phyloP scores from a whole-genome alignment of 64 coral and sea anemone genomes.

The Exaiptasia diaphana region DNA sequence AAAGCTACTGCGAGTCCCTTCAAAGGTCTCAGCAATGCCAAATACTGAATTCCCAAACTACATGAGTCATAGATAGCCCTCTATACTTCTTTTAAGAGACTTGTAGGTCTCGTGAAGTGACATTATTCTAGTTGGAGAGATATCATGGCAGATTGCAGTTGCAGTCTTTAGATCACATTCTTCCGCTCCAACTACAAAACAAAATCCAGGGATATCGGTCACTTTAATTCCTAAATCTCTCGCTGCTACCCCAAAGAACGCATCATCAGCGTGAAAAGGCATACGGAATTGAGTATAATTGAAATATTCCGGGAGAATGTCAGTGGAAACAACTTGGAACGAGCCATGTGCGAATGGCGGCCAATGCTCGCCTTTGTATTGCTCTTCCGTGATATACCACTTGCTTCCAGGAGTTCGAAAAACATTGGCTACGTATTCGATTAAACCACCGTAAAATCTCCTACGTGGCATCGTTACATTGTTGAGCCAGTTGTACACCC shows the following conservation, averaged over 20 bases:
- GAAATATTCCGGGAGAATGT: not conserved
- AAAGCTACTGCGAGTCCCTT: no score
- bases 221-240: not conserved
- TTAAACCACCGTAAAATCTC: not conserved
- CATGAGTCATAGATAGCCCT: no score
- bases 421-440: not conserved
- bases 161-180: not conserved
- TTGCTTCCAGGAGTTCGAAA: not conserved
- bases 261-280: constrained; percentile 16
- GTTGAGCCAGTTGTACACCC: not conserved
- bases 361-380: not conserved
- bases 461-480: not conserved
- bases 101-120: no score
- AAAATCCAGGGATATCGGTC: not conserved
- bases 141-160: not conserved
- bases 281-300: not conserved
- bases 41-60: no score
- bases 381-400: not conserved
- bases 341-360: not conserved
- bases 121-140: no score
- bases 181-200: not conserved
- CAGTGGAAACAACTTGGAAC: not conserved
- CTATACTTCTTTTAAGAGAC: no score
- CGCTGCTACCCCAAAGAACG: not conserved
- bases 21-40: no score